Evolutionary conservation across 2,797 vertebrate genomes (phyloP).

Genomic region (Eulemur coronatus): DNA sequence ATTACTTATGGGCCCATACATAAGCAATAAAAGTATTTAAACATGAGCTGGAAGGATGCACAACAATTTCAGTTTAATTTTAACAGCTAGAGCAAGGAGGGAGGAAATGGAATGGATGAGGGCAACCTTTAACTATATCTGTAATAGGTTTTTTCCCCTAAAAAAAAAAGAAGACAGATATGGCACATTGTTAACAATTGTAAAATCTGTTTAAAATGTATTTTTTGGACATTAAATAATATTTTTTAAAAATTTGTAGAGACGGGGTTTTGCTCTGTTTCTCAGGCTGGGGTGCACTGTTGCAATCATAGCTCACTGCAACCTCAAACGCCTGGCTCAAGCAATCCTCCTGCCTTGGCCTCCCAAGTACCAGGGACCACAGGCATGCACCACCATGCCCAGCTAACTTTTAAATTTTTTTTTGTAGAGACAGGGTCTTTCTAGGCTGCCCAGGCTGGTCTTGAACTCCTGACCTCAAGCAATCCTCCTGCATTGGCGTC

Average conservation of each 20-base stretch:
- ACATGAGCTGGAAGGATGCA: not conserved
- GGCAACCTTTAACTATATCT: not conserved
- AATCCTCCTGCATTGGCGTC: not conserved
- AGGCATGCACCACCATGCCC: not conserved
- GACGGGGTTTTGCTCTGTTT: not conserved
- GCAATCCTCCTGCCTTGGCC: not conserved
- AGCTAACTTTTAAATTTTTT: not conserved
- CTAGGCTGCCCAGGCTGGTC: not conserved
- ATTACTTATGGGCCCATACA: not conserved
- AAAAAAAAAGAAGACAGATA: not conserved
- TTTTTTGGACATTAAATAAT: not conserved
- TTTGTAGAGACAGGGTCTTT: not conserved
- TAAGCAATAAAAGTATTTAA: not conserved
- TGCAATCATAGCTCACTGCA: not conserved
- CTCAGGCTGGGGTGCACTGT: not conserved
- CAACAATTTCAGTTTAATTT: not conserved
- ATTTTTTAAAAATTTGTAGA: not conserved
- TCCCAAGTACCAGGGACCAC: not conserved
- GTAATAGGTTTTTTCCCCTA: not conserved
- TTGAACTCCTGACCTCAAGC: not conserved
- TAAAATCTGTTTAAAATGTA: not conserved
- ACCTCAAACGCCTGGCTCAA: not conserved
- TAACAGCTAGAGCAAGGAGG: not conserved
- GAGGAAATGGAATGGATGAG: not conserved
- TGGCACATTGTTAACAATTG: not conserved